Evolutionary conservation across 2,888 invertebrate species (phyloP).

Genomic region (Uropetala carovei): DNA sequence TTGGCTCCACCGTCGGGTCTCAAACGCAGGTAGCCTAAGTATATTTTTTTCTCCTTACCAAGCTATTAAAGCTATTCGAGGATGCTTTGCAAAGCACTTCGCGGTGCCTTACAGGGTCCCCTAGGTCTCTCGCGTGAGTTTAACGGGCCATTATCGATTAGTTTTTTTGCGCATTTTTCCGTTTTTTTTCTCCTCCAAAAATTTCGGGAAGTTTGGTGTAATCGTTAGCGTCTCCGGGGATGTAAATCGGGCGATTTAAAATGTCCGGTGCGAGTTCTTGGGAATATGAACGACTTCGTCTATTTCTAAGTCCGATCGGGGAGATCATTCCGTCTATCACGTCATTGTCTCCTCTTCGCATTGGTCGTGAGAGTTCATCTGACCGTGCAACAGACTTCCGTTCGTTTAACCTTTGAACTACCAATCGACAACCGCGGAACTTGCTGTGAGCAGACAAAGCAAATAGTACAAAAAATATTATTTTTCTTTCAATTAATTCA

Average conservation of each 20-base stretch:
- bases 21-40: background rate
- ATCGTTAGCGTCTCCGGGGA: background rate
- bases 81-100: conserved; percentile 12
- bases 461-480: too few species aligned
- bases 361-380: too few species aligned
- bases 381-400: too few species aligned
- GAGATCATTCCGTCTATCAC: too few species aligned
- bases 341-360: too few species aligned
- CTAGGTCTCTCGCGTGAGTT: background rate
- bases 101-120: background rate
- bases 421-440: too few species aligned
- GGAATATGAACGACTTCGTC: too few species aligned
- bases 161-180: background rate
- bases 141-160: background rate
- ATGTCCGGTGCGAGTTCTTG: too few species aligned
- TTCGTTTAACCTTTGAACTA: too few species aligned
- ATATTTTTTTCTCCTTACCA: background rate
- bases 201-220: background rate
- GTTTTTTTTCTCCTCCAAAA: background rate
- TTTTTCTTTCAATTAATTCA: too few species aligned
- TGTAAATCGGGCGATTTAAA: background rate
- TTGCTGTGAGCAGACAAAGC: too few species aligned
- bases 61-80: background rate
- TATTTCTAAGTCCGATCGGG: too few species aligned
- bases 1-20: background rate